Evolutionary conservation across 35 echinoderm and acorn worm species (phyloP).

Genomic region (Nesometra sesokonis): DNA sequence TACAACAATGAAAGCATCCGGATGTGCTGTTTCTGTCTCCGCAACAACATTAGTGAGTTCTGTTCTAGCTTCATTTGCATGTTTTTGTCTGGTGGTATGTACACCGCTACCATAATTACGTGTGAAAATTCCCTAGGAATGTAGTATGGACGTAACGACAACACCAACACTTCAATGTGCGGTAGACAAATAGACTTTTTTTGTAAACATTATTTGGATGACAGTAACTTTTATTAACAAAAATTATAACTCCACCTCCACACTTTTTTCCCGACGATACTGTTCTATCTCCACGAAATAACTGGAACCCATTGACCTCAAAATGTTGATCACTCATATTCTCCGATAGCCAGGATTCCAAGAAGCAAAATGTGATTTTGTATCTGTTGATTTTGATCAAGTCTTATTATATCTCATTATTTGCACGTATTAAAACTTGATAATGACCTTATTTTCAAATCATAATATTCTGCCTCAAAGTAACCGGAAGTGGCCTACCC

Average conservation of each 20-base stretch:
- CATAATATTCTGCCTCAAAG: too few relatives aligned
- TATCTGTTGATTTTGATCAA: too few relatives aligned
- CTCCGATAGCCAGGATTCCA: constrained; percentile 12
- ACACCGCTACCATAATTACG: background rate
- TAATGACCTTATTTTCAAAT: too few relatives aligned
- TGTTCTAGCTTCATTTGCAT: background rate
- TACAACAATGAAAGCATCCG: constrained; percentile 28
- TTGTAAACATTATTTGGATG: constrained; percentile 16
- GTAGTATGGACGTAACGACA: constrained; percentile 24
- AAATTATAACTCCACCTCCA: constrained; percentile 12
- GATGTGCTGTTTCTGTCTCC: background rate
- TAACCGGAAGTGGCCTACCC: too few relatives aligned
- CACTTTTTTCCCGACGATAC: background rate
- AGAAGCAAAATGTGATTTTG: too few relatives aligned
- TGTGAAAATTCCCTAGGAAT: constrained; percentile 14
- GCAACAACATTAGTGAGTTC: background rate
- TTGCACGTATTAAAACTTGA: too few relatives aligned
- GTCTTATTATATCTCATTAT: too few relatives aligned
- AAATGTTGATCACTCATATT: constrained; percentile 1
- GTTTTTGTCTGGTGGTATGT: background rate
- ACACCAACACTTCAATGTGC: constrained; percentile 2
- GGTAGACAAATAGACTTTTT: background rate
- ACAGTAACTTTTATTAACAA: constrained; percentile 9
- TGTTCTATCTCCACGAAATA: constrained; percentile 9
- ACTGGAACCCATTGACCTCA: constrained; percentile 11